Evolutionary conservation across 2,888 invertebrate species (phyloP).

Genomic region (Gastrophysa polygoni): DNA sequence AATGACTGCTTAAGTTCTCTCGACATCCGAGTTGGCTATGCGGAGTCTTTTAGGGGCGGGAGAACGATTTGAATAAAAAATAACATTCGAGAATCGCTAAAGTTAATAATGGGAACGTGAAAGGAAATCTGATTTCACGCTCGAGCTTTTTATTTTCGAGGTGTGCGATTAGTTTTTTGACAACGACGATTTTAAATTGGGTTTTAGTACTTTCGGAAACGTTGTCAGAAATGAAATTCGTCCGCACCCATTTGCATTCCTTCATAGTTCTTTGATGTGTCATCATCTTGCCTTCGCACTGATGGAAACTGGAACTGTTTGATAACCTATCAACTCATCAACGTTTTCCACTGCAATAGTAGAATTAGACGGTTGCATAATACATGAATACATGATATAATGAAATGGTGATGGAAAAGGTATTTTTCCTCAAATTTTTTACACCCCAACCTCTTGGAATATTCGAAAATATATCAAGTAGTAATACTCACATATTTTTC

Average conservation of each 20-base stretch:
- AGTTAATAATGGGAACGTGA: slow-evolving; percentile 61
- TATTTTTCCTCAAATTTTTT: too few relatives aligned
- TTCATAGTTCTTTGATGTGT: neutral
- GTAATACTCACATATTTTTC: too few relatives aligned
- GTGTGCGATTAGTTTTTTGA: slow-evolving; percentile 56
- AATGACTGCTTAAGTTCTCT: slow-evolving; percentile 53
- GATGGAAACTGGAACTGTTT: too few relatives aligned
- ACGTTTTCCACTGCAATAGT: too few relatives aligned
- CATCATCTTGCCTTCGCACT: neutral
- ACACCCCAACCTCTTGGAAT: too few relatives aligned
- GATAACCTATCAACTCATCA: too few relatives aligned
- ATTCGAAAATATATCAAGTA: too few relatives aligned
- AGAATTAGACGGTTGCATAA: too few relatives aligned
- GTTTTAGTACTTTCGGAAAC: slow-evolving; percentile 54
- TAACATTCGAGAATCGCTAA: slow-evolving; percentile 58
- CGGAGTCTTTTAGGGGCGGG: slow-evolving; percentile 34
- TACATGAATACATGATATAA: too few relatives aligned
- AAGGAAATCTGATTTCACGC: slow-evolving; percentile 58
- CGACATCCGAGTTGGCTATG: slow-evolving; percentile 43
- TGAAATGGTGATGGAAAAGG: too few relatives aligned
- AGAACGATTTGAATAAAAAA: slow-evolving; percentile 59
- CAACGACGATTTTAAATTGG: slow-evolving; percentile 58
- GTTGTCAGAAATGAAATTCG: slow-evolving; percentile 54
- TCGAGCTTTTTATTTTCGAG: slow-evolving; percentile 55
- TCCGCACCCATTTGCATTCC: slow-evolving; percentile 40